A percentile compares a stretch with the other conserved stretches of the same genome.
Conservation (phyloP, 2,888 invertebrate genomes). For the Chydorus sphaericus region DNA sequence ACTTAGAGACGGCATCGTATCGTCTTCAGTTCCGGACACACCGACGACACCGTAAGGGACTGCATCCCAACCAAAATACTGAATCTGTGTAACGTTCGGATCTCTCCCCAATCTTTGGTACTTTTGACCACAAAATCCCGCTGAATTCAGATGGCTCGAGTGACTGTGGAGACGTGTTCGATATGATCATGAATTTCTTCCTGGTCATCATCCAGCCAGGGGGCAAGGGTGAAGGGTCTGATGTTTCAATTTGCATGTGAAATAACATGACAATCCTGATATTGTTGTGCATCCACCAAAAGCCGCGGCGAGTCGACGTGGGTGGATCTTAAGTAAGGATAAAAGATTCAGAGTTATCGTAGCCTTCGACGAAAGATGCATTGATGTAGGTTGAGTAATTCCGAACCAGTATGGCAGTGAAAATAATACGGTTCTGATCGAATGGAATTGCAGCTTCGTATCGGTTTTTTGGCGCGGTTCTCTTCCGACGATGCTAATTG, state of each 20-base stretch:
- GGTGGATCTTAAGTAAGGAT: conserved; percentile 89
- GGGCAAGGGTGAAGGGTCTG: conserved; percentile 49
- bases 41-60: neutral
- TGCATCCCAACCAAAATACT: conserved; percentile 76
- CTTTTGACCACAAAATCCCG: conserved; percentile 64
- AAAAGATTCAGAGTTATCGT: conserved; percentile 73
- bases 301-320: conserved; percentile 72
- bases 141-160: conserved; percentile 75
- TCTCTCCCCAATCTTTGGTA: conserved; percentile 34
- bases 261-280: conserved; percentile 80
- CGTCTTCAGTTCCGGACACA: no score
- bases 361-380: conserved; percentile 67
- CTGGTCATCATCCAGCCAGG: conserved; percentile 62
- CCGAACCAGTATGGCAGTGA: conserved; percentile 67
- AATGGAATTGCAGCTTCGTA: conserved; percentile 66
- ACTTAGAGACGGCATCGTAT: conserved; percentile 13
- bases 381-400: conserved; percentile 89
- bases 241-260: conserved; percentile 56
- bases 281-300: conserved; percentile 90
- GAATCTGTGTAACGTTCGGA: conserved; percentile 42
- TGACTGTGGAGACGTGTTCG: conserved; percentile 61
- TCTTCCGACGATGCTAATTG: conserved; percentile 73
- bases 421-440: conserved; percentile 79
- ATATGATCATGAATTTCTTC: conserved; percentile 71
- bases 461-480: conserved; percentile 64